Evolutionary conservation across 2,797 vertebrate species (phyloP).

Genomic region (Neopelma chrysocephalum): DNA sequence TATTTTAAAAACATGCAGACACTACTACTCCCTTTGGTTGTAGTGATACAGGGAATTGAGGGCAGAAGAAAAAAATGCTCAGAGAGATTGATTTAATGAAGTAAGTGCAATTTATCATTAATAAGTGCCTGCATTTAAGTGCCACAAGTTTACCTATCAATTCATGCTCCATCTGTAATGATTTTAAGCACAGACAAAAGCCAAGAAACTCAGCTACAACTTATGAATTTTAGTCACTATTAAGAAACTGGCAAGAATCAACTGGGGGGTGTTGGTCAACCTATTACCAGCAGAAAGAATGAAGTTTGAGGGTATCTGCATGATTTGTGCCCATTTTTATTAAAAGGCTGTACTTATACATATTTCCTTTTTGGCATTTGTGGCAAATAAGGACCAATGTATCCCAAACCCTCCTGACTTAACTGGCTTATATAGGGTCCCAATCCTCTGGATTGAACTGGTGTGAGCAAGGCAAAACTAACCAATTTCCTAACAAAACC

Average conservation of each 20-base stretch:
- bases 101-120: neutral
- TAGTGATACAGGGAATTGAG: constrained; percentile 18
- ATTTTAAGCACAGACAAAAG: neutral
- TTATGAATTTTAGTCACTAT: neutral
- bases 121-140: neutral
- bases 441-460: neutral
- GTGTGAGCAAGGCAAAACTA: constrained; percentile 12
- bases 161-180: neutral
- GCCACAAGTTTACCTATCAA: constrained; percentile 17
- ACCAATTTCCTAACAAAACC: constrained; percentile 49
- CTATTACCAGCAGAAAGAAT: neutral
- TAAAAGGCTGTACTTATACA: neutral
- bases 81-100: neutral
- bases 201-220: neutral
- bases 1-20: constrained; percentile 66
- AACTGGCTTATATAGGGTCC: neutral
- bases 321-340: neutral
- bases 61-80: neutral
- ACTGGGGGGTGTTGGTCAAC: neutral
- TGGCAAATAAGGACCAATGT: neutral
- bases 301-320: neutral
- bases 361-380: neutral
- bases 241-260: neutral
- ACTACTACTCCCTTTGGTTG: constrained; percentile 34
- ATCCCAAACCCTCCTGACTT: neutral